Percentiles rank a stretch among this genome's conserved stretches.
These are phyloP conservation scores for Standfussiana lucernea DNA, from an alignment of 2,888 invertebrate species.

Conservation along the genomic window DNA sequence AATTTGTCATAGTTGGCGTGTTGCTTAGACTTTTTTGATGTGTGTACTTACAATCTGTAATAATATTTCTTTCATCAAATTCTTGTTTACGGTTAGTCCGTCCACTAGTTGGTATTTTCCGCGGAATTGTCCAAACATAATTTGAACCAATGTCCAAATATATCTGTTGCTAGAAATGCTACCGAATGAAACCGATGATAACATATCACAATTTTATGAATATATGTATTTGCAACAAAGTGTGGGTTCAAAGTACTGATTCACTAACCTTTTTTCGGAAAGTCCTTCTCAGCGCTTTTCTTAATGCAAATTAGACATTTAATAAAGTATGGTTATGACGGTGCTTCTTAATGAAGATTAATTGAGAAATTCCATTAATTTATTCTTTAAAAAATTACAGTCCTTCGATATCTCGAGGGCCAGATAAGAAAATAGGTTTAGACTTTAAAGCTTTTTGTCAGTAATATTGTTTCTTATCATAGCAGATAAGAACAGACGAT, in stretches of 20 bases:
- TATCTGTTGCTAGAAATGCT: not conserved
- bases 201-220: not conserved
- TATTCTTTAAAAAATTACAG: not conserved
- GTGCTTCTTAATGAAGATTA: slow-evolving; percentile 19
- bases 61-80: not conserved
- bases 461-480: not conserved
- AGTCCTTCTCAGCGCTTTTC: slow-evolving; percentile 17
- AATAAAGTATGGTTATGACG: not conserved
- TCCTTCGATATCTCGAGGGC: not conserved
- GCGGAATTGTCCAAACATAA: not conserved
- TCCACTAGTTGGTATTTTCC: not conserved
- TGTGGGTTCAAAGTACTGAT: slow-evolving; percentile 3
- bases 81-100: not conserved
- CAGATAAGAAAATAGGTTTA: not conserved
- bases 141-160: not conserved
- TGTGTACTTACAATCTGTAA: not conserved
- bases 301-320: slow-evolving; percentile 16
- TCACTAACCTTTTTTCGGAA: slow-evolving; percentile 2
- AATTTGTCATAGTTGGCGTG: no score
- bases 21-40: no score
- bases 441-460: not conserved
- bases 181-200: not conserved
- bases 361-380: not conserved
- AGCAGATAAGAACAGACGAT: not conserved
- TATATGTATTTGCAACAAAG: not conserved